phyloP scores from a whole-genome alignment of 2,113 vertebrate genomes.

The Dipodomys spectabilis region DNA sequence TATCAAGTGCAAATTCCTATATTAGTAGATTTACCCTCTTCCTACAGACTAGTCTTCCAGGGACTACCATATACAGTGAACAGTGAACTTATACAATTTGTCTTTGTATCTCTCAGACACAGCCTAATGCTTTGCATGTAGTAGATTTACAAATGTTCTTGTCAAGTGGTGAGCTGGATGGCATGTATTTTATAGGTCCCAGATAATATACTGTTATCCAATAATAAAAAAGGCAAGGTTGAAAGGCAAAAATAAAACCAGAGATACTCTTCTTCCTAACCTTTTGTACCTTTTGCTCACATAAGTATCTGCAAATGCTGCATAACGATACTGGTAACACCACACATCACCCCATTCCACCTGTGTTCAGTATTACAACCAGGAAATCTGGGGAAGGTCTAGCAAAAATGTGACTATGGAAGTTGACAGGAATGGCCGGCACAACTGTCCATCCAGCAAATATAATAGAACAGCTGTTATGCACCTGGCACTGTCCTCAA shows the following conservation, averaged over 20 bases:
- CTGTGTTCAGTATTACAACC: neutral
- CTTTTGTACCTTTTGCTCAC: neutral
- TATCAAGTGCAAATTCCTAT: neutral
- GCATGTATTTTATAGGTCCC: neutral
- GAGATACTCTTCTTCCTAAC: neutral
- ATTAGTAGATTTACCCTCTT: neutral
- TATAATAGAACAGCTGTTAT: neutral
- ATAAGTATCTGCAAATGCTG: accelerated
- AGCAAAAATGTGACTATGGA: neutral
- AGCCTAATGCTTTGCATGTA: neutral
- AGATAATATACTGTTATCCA: neutral
- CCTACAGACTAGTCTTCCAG: neutral
- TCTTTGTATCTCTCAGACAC: neutral
- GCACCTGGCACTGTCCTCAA: neutral
- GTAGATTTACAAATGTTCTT: neutral
- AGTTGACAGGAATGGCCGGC: neutral
- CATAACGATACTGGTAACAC: neutral
- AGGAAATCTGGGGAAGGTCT: neutral
- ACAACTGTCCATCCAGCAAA: neutral
- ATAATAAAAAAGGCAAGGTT: neutral
- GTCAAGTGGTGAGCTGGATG: neutral
- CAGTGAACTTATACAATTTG: neutral
- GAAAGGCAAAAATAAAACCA: neutral
- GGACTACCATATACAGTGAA: neutral
- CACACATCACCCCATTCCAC: neutral